A percentile compares a stretch with the other conserved stretches of the same genome.
phyloP scores from a whole-genome alignment of 64 coral and sea anemone species.

The Cladopsammia gracilis region DNA sequence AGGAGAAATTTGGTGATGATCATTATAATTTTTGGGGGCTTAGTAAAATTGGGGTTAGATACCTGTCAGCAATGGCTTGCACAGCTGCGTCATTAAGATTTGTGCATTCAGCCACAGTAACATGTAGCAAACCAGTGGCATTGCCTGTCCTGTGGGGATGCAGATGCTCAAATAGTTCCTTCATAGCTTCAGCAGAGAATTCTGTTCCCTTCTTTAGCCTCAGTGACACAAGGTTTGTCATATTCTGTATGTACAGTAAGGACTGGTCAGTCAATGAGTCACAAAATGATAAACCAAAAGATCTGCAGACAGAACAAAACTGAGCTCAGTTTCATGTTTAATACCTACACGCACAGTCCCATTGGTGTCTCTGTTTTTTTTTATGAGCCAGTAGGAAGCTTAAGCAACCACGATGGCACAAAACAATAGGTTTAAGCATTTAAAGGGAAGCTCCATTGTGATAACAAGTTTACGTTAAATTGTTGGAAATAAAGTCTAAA shows the following conservation, averaged over 20 bases:
- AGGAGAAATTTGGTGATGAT: too few relatives aligned
- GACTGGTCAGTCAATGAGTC: slow-evolving; percentile 82
- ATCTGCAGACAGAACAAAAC: slow-evolving; percentile 40
- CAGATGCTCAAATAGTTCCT: slow-evolving; percentile 78
- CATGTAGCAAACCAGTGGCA: slow-evolving; percentile 66
- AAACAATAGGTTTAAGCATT: too few relatives aligned
- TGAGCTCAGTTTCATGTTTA: too few relatives aligned
- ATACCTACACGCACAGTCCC: too few relatives aligned
- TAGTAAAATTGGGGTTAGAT: neutral
- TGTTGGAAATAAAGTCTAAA: too few relatives aligned
- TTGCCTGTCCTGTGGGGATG: slow-evolving; percentile 63
- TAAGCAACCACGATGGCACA: too few relatives aligned
- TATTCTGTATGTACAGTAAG: slow-evolving; percentile 61
- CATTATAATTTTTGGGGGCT: too few relatives aligned
- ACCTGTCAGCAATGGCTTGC: slow-evolving; percentile 69
- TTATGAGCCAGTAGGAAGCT: too few relatives aligned
- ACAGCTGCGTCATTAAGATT: slow-evolving; percentile 80
- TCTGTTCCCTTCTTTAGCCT: slow-evolving; percentile 83
- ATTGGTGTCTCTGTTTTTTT: too few relatives aligned
- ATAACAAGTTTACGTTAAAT: too few relatives aligned
- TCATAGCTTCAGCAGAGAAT: slow-evolving; percentile 72
- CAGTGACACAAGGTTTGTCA: slow-evolving; percentile 69
- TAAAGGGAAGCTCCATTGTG: too few relatives aligned
- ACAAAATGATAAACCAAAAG: slow-evolving; percentile 90
- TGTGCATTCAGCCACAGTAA: slow-evolving; percentile 84